phyloP scores from a whole-genome alignment of 2,888 invertebrate genomes.

The Macrophya alboannulata region DNA sequence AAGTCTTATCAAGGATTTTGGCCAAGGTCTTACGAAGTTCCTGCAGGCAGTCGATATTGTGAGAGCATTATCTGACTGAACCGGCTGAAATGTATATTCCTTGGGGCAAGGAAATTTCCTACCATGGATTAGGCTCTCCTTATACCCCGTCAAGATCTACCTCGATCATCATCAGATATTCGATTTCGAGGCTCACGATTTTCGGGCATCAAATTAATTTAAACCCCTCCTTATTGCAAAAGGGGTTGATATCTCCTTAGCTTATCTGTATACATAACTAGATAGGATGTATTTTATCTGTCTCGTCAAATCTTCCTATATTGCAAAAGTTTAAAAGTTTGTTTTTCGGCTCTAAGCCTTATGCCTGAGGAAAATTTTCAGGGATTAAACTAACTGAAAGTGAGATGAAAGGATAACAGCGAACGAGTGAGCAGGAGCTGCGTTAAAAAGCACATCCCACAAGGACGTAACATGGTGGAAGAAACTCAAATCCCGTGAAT shows the following conservation, averaged over 20 bases:
- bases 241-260: neutral
- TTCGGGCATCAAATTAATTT: constrained; percentile 38
- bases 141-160: constrained; percentile 1
- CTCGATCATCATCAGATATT: constrained; percentile 43
- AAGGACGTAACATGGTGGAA: neutral
- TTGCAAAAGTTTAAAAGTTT: constrained; percentile 27
- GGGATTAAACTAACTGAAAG: constrained; percentile 38
- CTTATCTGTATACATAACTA: constrained; percentile 15
- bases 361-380: neutral
- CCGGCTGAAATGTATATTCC: constrained; percentile 39
- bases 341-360: constrained; percentile 19
- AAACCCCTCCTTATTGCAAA: neutral
- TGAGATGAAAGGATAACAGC: constrained; percentile 43
- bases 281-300: constrained; percentile 23
- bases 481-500: neutral
- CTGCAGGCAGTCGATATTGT: constrained; percentile 19
- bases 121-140: constrained; percentile 17
- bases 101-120: constrained; percentile 18
- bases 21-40: constrained; percentile 20
- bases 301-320: constrained; percentile 22
- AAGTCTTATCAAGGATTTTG: constrained; percentile 41
- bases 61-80: constrained; percentile 37
- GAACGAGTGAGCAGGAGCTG: neutral
- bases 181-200: constrained; percentile 34
- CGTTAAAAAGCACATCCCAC: neutral